Conservation (phyloP, 2,113 vertebrate species). For the Xiphophorus couchianus region DNA sequence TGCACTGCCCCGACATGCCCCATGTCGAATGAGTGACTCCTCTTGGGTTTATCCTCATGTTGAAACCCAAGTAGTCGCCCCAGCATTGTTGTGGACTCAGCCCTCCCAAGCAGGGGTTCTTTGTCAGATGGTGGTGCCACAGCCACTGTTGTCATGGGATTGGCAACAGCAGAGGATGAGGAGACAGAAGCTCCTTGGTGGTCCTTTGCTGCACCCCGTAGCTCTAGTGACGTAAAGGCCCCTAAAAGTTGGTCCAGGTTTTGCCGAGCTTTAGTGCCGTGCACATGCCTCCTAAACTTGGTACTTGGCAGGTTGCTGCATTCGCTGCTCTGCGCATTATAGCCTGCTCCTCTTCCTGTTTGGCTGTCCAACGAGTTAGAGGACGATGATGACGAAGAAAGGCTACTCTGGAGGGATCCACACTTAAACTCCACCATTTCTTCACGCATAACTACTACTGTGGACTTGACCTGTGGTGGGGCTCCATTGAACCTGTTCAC, state of each 20-base stretch:
- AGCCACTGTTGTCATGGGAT: slow-evolving; percentile 69
- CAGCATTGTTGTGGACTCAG: slow-evolving; percentile 76
- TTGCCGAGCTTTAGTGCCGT: slow-evolving; percentile 83
- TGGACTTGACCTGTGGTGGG: slow-evolving; percentile 78
- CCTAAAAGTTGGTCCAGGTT: slow-evolving; percentile 94
- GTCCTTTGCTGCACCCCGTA: slow-evolving; percentile 86
- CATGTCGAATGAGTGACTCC: slow-evolving; percentile 98
- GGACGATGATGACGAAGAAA: slow-evolving; percentile 87
- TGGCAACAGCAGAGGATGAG: slow-evolving; percentile 42
- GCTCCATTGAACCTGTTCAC: slow-evolving; percentile 82
- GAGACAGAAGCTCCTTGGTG: slow-evolving; percentile 64
- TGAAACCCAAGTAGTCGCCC: slow-evolving; percentile 90
- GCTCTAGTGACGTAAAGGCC: slow-evolving; percentile 93
- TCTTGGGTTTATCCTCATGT: slow-evolving; percentile 90
- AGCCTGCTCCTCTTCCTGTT: slow-evolving; percentile 80
- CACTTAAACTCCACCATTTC: slow-evolving; percentile 91
- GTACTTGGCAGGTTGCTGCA: slow-evolving; percentile 86
- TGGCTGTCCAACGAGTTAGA: slow-evolving; percentile 88
- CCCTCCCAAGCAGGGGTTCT: slow-evolving; percentile 92
- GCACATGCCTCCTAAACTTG: slow-evolving; percentile 87
- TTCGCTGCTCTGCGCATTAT: slow-evolving; percentile 82
- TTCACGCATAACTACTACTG: slow-evolving; percentile 88
- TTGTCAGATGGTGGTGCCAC: slow-evolving; percentile 86
- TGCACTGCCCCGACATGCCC: slow-evolving; percentile 87
- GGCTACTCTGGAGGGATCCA: slow-evolving; percentile 87